These are phyloP conservation scores for Myrmophylax atrothorax DNA, from an alignment of 2,113 vertebrate genomes.

Conservation along the genomic window DNA sequence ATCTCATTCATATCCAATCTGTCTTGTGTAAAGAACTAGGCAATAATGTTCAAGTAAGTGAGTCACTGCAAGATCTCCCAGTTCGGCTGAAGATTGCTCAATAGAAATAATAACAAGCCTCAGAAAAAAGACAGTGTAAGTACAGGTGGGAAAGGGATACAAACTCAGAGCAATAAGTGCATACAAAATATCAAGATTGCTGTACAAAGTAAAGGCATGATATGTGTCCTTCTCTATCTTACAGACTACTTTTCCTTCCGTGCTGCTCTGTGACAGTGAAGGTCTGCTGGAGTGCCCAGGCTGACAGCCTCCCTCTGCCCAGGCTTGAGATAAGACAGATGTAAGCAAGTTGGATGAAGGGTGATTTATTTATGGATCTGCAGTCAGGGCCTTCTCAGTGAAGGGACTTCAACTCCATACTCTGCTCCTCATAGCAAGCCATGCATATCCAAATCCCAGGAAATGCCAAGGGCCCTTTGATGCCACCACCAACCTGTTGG, in stretches of 20 bases:
- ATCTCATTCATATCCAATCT: slow-evolving; percentile 67
- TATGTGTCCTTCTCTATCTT: not conserved
- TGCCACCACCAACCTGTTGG: not conserved
- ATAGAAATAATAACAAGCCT: slow-evolving; percentile 64
- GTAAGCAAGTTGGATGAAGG: not conserved
- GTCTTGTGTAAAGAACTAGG: slow-evolving; percentile 76
- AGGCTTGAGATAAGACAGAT: not conserved
- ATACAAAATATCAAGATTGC: slow-evolving; percentile 37
- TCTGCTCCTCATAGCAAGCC: not conserved
- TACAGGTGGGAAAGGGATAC: slow-evolving; percentile 59
- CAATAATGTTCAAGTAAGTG: slow-evolving; percentile 73
- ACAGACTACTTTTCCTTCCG: not conserved
- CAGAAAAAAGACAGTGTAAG: slow-evolving; percentile 56
- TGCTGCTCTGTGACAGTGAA: not conserved
- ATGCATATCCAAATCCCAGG: not conserved
- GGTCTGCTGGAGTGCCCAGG: not conserved
- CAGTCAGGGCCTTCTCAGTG: not conserved
- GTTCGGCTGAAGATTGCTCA: slow-evolving; percentile 63
- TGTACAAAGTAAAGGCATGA: slow-evolving; percentile 12
- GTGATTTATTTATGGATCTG: not conserved
- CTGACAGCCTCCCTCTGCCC: not conserved
- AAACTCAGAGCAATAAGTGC: slow-evolving; percentile 21
- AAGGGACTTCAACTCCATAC: not conserved
- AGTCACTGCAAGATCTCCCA: slow-evolving; percentile 56
- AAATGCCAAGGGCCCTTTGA: not conserved